A percentile compares a stretch with the other conserved stretches of the same genome.
Conservation (phyloP, 2,113 vertebrate species). For the Nipponia nippon region DNA sequence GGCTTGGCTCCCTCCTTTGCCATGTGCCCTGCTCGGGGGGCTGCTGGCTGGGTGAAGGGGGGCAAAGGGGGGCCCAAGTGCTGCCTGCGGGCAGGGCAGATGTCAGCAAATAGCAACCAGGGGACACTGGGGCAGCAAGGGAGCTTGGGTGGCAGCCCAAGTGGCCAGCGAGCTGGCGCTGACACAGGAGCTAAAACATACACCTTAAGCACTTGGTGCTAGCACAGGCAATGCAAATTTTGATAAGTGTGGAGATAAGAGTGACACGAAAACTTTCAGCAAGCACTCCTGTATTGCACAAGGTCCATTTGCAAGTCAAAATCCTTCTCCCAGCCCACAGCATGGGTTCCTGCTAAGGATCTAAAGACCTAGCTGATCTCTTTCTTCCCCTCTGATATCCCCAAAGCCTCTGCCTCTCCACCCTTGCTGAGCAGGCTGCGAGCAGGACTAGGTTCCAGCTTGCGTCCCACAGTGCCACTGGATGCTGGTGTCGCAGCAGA, state of each 20-base stretch:
- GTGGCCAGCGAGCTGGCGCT: fast-evolving
- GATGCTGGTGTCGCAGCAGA: not conserved
- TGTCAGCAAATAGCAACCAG: not conserved
- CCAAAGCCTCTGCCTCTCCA: not conserved
- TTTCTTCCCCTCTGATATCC: not conserved
- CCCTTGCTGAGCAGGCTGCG: not conserved
- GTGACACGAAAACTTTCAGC: not conserved
- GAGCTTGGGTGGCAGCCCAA: not conserved
- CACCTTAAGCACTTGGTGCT: not conserved
- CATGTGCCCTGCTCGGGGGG: fast-evolving
- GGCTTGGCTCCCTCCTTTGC: not conserved
- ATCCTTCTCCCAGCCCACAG: not conserved
- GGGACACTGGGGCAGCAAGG: not conserved
- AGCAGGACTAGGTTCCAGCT: not conserved
- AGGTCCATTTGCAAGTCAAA: not conserved
- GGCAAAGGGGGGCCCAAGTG: not conserved
- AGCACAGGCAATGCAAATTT: not conserved
- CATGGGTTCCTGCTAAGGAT: not conserved
- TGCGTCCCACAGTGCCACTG: not conserved
- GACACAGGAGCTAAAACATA: not conserved
- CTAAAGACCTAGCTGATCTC: not conserved
- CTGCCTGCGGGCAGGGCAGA: not conserved
- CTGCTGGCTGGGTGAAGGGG: not conserved
- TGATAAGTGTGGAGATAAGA: not conserved
- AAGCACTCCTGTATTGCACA: not conserved